phyloP scores from a whole-genome alignment of 2,113 vertebrate genomes.

The Sylvia atricapilla region DNA sequence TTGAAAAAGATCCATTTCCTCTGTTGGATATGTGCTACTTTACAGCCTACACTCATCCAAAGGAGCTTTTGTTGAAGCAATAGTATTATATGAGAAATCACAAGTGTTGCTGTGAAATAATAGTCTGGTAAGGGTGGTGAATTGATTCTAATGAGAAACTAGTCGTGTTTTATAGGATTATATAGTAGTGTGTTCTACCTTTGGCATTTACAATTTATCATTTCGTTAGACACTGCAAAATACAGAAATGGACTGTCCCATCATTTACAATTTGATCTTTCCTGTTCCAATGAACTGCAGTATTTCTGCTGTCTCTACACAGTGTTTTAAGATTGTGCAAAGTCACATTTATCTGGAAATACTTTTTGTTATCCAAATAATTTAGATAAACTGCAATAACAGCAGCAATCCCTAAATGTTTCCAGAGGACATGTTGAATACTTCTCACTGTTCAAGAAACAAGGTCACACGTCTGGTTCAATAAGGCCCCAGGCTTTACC shows the following conservation, averaged over 20 bases:
- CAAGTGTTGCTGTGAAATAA: background rate
- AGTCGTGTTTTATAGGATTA: background rate
- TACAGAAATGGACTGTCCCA: background rate
- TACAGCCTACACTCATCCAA: background rate
- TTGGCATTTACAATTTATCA: background rate
- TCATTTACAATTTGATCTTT: background rate
- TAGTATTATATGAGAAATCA: background rate
- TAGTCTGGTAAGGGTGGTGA: background rate
- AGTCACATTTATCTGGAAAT: background rate
- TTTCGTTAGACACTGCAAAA: background rate
- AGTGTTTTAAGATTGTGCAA: background rate
- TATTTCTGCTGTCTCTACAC: background rate
- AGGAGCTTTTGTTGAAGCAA: background rate
- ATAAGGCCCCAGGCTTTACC: background rate
- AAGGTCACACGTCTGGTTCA: background rate
- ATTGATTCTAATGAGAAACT: background rate
- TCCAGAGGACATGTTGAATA: background rate
- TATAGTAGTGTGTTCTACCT: background rate
- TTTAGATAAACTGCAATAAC: slow-evolving; percentile 4
- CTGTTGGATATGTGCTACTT: background rate
- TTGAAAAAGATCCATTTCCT: background rate
- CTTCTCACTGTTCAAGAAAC: background rate
- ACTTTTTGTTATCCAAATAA: background rate
- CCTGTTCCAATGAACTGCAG: background rate
- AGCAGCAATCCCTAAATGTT: background rate